A percentile compares a stretch with the other conserved stretches of the same genome.
phyloP scores from a whole-genome alignment of 2,113 vertebrate genomes.

The Silurus meridionalis region DNA sequence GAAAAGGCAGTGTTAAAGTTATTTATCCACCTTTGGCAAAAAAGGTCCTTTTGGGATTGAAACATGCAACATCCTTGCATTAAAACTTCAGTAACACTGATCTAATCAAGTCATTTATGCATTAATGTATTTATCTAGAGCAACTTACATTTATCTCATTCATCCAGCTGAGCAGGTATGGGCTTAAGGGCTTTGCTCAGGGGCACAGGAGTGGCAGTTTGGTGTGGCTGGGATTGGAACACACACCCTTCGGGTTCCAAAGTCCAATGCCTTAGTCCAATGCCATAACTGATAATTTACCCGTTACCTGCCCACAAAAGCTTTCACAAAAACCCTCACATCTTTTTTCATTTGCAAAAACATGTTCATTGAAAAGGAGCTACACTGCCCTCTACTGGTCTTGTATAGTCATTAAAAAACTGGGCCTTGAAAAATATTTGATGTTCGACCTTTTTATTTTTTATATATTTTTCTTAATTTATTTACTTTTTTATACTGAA shows the following conservation, averaged over 20 bases:
- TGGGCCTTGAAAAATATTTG: background rate
- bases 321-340: too few species aligned
- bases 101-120: background rate
- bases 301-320: too few species aligned
- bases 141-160: too few species aligned
- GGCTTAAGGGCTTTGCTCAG: too few species aligned
- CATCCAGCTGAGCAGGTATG: too few species aligned
- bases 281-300: too few species aligned
- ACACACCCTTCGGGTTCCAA: too few species aligned
- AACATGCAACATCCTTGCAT: background rate
- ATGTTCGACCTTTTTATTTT: background rate
- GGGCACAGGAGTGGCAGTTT: too few species aligned
- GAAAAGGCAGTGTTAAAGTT: background rate
- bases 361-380: background rate
- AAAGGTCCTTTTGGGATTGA: background rate
- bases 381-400: constrained; percentile 15
- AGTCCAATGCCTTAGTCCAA: too few species aligned
- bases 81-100: background rate
- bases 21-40: background rate
- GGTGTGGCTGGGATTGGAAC: too few species aligned
- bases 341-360: too few species aligned
- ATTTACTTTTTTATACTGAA: background rate
- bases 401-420: background rate
- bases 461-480: background rate
- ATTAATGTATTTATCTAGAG: too few species aligned